Percentiles rank a stretch among this genome's conserved stretches.
phyloP scores from a whole-genome alignment of 2,888 invertebrate species.

The Polyommatus iphigenia region DNA sequence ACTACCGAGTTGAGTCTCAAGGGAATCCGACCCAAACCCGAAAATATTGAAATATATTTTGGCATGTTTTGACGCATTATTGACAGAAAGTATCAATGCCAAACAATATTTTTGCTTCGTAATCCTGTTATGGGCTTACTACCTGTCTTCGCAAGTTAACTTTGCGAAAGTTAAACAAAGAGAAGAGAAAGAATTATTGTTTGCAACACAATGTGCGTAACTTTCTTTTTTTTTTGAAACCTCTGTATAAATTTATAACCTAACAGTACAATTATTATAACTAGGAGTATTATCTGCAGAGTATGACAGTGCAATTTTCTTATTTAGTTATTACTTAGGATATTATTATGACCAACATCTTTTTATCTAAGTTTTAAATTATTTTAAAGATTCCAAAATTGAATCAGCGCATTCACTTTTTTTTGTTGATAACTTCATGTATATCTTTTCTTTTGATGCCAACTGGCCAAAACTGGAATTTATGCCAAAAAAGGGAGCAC shows the following conservation, averaged over 20 bases:
- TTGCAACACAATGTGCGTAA: constrained; percentile 1
- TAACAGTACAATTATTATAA: background rate
- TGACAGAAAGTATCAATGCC: constrained; percentile 51
- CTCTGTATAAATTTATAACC: background rate
- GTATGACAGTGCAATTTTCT: background rate
- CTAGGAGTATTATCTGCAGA: background rate
- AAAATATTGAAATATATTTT: constrained; percentile 62
- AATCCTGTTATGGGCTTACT: constrained; percentile 57
- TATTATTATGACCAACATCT: background rate
- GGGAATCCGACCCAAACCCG: constrained; percentile 53
- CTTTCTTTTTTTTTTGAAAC: constrained; percentile 11
- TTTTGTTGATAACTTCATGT: constrained; percentile 52
- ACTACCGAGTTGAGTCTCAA: constrained; percentile 44
- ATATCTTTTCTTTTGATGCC: background rate
- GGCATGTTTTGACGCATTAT: constrained; percentile 72
- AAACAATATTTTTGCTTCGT: constrained; percentile 55
- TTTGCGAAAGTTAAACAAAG: constrained; percentile 25
- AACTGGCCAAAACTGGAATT: background rate
- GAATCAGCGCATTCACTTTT: background rate
- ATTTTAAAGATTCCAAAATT: background rate
- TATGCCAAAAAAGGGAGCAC: constrained; percentile 43
- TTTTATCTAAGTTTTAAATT: background rate
- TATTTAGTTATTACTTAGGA: background rate
- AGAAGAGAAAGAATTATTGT: background rate
- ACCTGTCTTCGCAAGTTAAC: constrained; percentile 51